These are phyloP conservation scores for Peromyscus polionotus DNA, from an alignment of 2,113 vertebrate genomes.

Conservation along the genomic window DNA sequence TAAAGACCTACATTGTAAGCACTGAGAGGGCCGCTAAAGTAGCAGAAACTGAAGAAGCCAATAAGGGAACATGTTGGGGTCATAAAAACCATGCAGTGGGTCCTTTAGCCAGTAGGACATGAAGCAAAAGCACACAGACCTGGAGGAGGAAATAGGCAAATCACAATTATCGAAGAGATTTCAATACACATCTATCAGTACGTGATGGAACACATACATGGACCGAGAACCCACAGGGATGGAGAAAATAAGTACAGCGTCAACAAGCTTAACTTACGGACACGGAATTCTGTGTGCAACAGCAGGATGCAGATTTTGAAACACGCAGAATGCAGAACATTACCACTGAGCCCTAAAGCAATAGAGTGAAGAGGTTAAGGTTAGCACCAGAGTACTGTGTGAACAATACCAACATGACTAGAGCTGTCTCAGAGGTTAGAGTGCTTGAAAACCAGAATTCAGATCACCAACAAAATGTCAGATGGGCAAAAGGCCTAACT, in stretches of 20 bases:
- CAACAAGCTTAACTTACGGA: fast-evolving
- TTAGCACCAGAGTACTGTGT: background rate
- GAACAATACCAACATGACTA: too few species aligned
- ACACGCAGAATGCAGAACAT: too few species aligned
- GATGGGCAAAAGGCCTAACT: too few species aligned
- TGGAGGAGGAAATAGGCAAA: background rate
- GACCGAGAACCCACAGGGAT: background rate
- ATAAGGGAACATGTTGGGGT: background rate
- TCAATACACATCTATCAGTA: background rate
- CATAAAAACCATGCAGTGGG: background rate
- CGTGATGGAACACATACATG: fast-evolving
- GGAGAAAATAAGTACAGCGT: fast-evolving
- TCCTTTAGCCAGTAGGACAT: too few species aligned
- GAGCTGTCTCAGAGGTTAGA: too few species aligned
- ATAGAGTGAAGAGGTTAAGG: background rate
- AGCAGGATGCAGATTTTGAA: background rate
- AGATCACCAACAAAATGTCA: background rate
- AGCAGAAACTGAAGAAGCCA: background rate
- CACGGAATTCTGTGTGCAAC: too few species aligned
- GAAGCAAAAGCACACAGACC: background rate
- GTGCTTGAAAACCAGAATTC: background rate
- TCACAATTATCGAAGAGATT: too few species aligned
- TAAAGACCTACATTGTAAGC: fast-evolving
- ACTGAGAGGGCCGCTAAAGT: background rate
- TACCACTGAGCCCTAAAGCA: background rate